These are phyloP conservation scores for Boleophthalmus pectinirostris DNA, from an alignment of 2,113 vertebrate genomes.

Conservation along the genomic window DNA sequence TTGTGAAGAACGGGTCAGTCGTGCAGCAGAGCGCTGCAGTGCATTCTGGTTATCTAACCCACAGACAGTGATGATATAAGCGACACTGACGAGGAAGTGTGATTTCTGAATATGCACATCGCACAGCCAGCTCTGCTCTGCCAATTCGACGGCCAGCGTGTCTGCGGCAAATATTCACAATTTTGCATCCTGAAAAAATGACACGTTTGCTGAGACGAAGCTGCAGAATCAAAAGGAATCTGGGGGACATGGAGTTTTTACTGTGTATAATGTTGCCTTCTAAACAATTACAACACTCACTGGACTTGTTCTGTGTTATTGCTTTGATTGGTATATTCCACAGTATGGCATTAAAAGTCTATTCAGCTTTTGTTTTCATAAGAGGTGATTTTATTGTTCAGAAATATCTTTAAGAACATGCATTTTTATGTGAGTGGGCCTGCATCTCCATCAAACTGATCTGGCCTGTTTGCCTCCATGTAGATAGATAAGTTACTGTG, in stretches of 20 bases:
- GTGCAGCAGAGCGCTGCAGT: conserved; percentile 18
- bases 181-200: not conserved
- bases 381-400: too few relatives aligned
- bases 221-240: not conserved
- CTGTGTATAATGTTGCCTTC: too few relatives aligned
- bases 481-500: too few relatives aligned
- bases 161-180: conserved; percentile 14
- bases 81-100: conserved; percentile 61
- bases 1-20: conserved; percentile 26
- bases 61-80: conserved; percentile 56
- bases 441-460: too few relatives aligned
- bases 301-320: too few relatives aligned
- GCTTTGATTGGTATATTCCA: too few relatives aligned
- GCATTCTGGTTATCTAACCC: conserved; percentile 49
- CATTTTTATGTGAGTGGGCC: too few relatives aligned
- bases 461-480: too few relatives aligned
- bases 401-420: too few relatives aligned
- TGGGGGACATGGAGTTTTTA: not conserved
- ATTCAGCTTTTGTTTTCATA: too few relatives aligned
- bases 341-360: too few relatives aligned
- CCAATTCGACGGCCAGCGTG: conserved; percentile 31
- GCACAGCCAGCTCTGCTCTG: conserved; percentile 19
- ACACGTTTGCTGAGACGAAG: not conserved
- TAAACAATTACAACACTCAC: too few relatives aligned
- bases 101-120: conserved; percentile 69